phyloP scores from a whole-genome alignment of 2,888 invertebrate genomes.

The Abrostola tripartita region DNA sequence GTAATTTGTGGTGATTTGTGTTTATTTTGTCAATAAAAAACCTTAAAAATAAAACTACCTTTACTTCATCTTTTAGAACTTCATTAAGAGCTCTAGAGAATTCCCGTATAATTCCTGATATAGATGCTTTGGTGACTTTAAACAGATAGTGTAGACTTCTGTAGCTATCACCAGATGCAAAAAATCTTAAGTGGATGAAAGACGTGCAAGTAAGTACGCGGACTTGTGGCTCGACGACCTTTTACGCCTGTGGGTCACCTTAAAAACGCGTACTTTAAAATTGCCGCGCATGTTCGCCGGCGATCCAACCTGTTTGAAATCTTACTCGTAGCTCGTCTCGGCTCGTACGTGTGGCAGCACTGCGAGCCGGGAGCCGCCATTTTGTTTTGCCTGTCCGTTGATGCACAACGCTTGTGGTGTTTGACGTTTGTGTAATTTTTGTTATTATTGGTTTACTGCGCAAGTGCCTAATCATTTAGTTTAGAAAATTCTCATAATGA shows the following conservation, averaged over 20 bases:
- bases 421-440: constrained; percentile 12
- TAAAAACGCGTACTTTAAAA: too few species aligned
- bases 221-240: too few species aligned
- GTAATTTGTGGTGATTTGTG: constrained; percentile 26
- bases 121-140: constrained; percentile 60
- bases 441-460: too few species aligned
- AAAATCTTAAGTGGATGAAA: constrained; percentile 27
- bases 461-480: too few species aligned
- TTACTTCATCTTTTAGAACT: constrained; percentile 55
- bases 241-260: too few species aligned
- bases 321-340: background rate
- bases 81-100: constrained; percentile 59
- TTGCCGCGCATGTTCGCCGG: too few species aligned
- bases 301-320: too few species aligned
- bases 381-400: constrained; percentile 20
- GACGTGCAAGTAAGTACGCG: too few species aligned
- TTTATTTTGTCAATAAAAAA: constrained; percentile 26
- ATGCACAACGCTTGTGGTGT: constrained; percentile 11
- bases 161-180: constrained; percentile 54
- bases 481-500: constrained; percentile 22
- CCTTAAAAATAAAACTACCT: constrained; percentile 55
- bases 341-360: constrained; percentile 38
- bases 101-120: constrained; percentile 59
- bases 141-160: constrained; percentile 53
- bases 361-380: constrained; percentile 30